Conservation (phyloP, 2,113 vertebrate genomes). For the Nothocercus nigrocapillus region DNA sequence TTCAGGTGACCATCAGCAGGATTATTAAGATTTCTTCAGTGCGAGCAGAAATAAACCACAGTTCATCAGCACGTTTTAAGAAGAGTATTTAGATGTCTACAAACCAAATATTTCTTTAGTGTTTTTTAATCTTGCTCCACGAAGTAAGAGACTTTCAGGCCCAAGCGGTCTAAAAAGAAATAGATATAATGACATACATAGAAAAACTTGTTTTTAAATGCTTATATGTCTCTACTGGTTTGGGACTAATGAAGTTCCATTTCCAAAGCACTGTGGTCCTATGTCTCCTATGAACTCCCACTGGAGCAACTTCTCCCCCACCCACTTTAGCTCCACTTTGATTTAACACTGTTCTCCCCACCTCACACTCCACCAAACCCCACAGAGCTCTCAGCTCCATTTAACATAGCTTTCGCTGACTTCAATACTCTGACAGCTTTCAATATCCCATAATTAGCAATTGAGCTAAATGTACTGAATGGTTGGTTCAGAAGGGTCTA, state of each 20-base stretch:
- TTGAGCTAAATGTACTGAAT: background rate
- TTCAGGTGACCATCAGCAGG: conserved; percentile 8
- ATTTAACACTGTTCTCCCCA: background rate
- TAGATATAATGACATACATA: background rate
- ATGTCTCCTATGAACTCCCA: background rate
- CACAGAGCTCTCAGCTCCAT: background rate
- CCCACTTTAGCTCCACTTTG: background rate
- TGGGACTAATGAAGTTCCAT: background rate
- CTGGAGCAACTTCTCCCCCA: background rate
- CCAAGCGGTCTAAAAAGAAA: conserved; percentile 88
- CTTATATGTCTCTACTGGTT: no score
- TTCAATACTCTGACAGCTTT: background rate
- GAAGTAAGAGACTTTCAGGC: conserved; percentile 94
- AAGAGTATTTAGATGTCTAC: conserved; percentile 63
- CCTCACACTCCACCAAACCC: background rate
- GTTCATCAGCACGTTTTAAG: background rate
- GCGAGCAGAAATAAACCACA: conserved; percentile 12
- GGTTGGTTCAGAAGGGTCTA: background rate
- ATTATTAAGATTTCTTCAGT: conserved; percentile 2
- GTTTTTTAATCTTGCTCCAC: conserved; percentile 98
- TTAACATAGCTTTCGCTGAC: background rate
- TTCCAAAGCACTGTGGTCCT: background rate
- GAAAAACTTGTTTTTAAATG: no score
- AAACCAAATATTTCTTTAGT: conserved; percentile 98
- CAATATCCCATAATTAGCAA: background rate